Base-by-base conservation (phyloP, 2,888 invertebrate genomes). In the Smittia aterrima region DNA sequence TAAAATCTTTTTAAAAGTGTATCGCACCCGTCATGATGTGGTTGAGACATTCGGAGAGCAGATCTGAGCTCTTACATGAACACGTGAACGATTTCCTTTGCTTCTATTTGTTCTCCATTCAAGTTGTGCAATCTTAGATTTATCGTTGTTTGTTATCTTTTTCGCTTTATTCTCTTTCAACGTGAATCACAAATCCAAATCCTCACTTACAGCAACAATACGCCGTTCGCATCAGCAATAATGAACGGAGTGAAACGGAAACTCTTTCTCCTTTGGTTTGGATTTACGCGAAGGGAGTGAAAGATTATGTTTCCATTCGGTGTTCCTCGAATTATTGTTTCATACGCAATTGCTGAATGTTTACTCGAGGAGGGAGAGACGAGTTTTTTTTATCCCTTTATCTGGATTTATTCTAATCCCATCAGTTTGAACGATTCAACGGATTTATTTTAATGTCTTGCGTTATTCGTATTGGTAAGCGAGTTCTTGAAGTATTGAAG, bases 381-480 rank as follows among this genome's bases (percentile, higher is more conserved):
- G 11, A 40, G 6, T 18, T 40, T 18, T 16, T 80, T 79, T 82
- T 82, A 82, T 82, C 83, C 83, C 79, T 81, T 83, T 83, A 83
- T 82, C 81, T 83, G 82, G 82, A 82, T 82, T 83, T 82, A 79
- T 78, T 79, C 78, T 82, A 82, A 82, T 82, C 83, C 79, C 82
- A 82, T 82, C 83, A 82, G 80, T 74, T n/a, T 74, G 74, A 74
- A 74, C 74, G 74, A 74, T 53, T 74, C 74, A 74, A 74, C 41
- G 74, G 74, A 74, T 74, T 74, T 74, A 66, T 66, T 74, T 66
- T 74, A 73, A 73, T 73, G 64, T 66, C 24, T 13, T 32, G 32
- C 13, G 70, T 32, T 68, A 41, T 1, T n/a, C 27, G 58, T 58
- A n/a, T 58, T 58, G 58, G 58, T 18, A n/a, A 16, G 2, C 16